Conservation (phyloP, 2,797 vertebrate species). For the Tiaroga cobitis region DNA sequence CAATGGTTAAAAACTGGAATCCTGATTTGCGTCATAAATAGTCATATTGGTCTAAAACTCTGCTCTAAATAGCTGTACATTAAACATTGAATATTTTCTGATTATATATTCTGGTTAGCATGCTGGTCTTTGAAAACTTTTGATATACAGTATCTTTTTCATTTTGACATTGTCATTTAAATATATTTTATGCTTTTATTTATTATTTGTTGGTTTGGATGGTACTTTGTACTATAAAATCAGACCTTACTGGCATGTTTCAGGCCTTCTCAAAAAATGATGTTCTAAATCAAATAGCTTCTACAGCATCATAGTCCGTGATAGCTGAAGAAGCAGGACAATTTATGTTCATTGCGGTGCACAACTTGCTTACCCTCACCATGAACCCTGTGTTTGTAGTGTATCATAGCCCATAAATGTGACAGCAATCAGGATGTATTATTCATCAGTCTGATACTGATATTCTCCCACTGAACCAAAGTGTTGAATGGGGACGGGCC, state of each 20-base stretch:
- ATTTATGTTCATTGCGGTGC: slow-evolving; percentile 5
- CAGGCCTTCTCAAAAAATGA: background rate
- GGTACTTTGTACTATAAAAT: background rate
- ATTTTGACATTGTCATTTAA: background rate
- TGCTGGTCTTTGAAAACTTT: background rate
- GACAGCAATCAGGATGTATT: slow-evolving; percentile 27
- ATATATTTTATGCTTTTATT: background rate
- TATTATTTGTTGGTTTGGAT: background rate
- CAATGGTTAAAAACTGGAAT: background rate
- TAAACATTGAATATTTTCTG: background rate
- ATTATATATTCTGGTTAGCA: background rate
- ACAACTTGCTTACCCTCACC: slow-evolving; percentile 29
- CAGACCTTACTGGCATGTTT: background rate
- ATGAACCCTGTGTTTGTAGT: slow-evolving; percentile 39
- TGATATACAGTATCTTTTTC: background rate
- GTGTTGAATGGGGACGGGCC: background rate
- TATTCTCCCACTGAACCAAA: slow-evolving; percentile 25
- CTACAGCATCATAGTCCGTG: background rate
- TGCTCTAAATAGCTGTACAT: background rate
- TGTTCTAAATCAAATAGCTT: background rate
- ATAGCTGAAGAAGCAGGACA: background rate
- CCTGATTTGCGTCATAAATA: background rate
- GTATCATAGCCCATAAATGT: slow-evolving; percentile 31
- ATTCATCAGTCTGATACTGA: slow-evolving; percentile 37
- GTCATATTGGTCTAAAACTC: background rate